Evolutionary conservation across 2,888 invertebrate species (phyloP), one percentile per base, ranked within the genome.

Genomic region (Cacoxenus indagator): DNA sequence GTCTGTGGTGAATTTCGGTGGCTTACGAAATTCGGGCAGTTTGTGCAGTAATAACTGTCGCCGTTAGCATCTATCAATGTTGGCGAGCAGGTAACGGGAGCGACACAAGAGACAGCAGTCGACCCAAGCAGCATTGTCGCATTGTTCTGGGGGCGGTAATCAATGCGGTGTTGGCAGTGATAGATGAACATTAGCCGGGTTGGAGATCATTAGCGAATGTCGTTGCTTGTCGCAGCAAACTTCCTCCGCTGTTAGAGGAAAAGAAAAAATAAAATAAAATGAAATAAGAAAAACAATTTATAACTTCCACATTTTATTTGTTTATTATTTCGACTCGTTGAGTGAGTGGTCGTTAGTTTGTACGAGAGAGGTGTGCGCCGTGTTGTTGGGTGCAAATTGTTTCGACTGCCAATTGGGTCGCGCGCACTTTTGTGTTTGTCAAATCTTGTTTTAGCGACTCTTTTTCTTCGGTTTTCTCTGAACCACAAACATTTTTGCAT

Each of bases 91-190:
- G 51, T 19, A 17, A 19, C 8, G 4, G 17, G 9, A 48, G n/a
- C 8, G 17, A 17, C n/a, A 17, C 22, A 17, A 9, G 22, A 19
- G 22, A 9, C 51, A 19, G 19, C 22, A 8, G 14, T 14, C 17
- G 19, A 2, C 2, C 4, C 6, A 43, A n/a, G 51, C 5, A 19
- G 37, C 9, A 22, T 51, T 51, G 51, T 14, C 61, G 45, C n/a
- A 62, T 62, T 62, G 22, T 43, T 24, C 43, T 43, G 61, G 24
- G 43, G 73, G 76, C 82, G 79, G 75, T 14, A 37, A 70, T 76
- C 70, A 70, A 83, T 71, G 64, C 31, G 70, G 54, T 26, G 62
- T 69, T 75, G 79, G 82, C 84, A 80, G 81, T 83, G 84, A 83
- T 83, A 80, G 84, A 84, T 84, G 84, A 72, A 27, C 1, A 14